phyloP scores from a whole-genome alignment of 2,797 vertebrate species.

The Avahi laniger region DNA sequence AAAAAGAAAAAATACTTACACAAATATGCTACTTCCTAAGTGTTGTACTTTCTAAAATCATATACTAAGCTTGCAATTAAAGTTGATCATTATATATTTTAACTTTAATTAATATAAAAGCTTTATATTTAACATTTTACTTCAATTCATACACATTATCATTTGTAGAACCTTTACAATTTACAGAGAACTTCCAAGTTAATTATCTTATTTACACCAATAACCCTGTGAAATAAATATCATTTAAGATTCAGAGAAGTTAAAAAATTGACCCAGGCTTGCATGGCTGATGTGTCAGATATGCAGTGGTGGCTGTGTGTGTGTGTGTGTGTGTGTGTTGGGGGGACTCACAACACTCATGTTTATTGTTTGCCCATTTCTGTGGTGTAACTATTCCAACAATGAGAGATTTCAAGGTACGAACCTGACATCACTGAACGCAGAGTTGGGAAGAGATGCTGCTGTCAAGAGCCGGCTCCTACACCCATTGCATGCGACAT shows the following conservation, averaged over 20 bases:
- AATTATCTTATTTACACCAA: background rate
- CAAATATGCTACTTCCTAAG: background rate
- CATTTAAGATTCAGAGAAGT: background rate
- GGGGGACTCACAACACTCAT: background rate
- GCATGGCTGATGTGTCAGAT: background rate
- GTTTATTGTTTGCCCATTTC: background rate
- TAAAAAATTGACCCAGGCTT: background rate
- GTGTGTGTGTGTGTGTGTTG: too few species aligned
- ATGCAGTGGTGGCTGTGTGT: background rate
- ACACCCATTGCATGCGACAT: fast-evolving
- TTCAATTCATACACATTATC: background rate
- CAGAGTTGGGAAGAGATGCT: background rate
- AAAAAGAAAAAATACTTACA: background rate
- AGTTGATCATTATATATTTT: background rate
- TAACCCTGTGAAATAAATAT: background rate
- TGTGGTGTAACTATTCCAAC: background rate
- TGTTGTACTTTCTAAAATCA: background rate
- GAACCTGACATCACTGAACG: background rate
- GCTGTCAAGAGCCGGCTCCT: background rate
- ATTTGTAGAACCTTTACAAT: background rate
- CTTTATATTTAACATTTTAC: constrained; percentile 39
- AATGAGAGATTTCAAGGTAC: background rate
- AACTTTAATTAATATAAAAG: constrained; percentile 13
- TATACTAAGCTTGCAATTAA: background rate
- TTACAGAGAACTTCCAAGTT: background rate